phyloP scores from a whole-genome alignment of 2,797 vertebrate genomes.

The Schizopygopsis malacanthus region DNA sequence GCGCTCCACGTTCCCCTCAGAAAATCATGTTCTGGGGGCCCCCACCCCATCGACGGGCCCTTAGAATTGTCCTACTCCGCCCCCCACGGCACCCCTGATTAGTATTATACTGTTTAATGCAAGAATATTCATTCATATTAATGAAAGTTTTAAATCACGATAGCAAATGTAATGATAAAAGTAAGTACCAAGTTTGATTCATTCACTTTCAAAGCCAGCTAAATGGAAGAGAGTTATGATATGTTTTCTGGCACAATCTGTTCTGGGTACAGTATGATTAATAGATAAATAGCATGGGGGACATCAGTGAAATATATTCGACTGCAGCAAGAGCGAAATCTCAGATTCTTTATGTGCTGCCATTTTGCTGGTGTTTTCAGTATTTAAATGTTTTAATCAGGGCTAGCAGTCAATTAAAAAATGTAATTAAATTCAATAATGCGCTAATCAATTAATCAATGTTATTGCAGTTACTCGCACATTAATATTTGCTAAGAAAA shows the following conservation, averaged over 20 bases:
- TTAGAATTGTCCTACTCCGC: no score
- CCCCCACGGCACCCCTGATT: no score
- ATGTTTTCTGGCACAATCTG: constrained; percentile 5
- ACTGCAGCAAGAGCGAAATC: not conserved
- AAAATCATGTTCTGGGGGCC: no score
- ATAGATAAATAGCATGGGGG: not conserved
- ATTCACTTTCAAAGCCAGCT: not conserved
- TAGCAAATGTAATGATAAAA: not conserved
- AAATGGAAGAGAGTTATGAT: not conserved
- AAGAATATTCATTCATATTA: not conserved
- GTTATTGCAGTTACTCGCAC: not conserved
- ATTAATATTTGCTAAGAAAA: not conserved
- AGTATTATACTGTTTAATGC: not conserved
- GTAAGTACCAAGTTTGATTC: not conserved
- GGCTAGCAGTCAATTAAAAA: not conserved
- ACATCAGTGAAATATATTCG: not conserved
- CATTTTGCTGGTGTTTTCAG: not conserved
- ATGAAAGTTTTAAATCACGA: not conserved
- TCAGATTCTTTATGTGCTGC: not conserved
- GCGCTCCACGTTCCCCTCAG: no score
- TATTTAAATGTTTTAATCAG: not conserved
- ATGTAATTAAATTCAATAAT: not conserved
- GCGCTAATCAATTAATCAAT: no score
- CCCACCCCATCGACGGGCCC: no score
- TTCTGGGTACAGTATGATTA: not conserved